Evolutionary conservation across 2,113 vertebrate species (phyloP).

Genomic region (Todiramphus chloris): DNA sequence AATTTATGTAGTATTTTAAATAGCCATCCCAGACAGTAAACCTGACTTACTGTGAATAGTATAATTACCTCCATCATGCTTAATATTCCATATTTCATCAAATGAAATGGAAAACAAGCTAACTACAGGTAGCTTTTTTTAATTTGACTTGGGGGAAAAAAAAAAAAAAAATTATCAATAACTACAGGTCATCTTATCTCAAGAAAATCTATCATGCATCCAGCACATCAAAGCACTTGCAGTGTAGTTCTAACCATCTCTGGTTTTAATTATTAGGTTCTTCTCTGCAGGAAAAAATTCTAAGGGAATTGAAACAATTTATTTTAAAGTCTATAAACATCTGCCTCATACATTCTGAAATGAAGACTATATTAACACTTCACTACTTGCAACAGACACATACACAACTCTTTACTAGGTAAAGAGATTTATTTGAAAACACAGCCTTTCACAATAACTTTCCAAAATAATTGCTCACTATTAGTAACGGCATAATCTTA

Average conservation of each 20-base stretch:
- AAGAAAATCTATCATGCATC: constrained; percentile 51
- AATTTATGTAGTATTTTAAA: constrained; percentile 53
- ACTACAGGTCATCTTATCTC: constrained; percentile 51
- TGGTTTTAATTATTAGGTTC: constrained; percentile 64
- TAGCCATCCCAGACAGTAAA: constrained; percentile 48
- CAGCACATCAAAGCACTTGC: constrained; percentile 58
- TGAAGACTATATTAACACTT: not conserved
- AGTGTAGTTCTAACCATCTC: constrained; percentile 16
- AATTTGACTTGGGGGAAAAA: constrained; percentile 18
- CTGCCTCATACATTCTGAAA: not conserved
- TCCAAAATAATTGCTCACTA: not conserved
- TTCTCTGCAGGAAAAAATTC: constrained; percentile 56
- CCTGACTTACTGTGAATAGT: constrained; percentile 43
- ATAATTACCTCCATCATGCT: constrained; percentile 55
- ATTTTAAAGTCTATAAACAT: constrained; percentile 63
- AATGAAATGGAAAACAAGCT: constrained; percentile 32
- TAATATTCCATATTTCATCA: constrained; percentile 55
- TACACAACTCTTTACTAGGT: not conserved
- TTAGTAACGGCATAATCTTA: not conserved
- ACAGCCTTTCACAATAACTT: not conserved
- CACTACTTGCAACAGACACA: not conserved
- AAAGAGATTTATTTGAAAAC: constrained; percentile 24
- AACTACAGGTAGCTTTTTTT: constrained; percentile 48
- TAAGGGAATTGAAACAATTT: constrained; percentile 57
- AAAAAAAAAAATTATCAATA: constrained; percentile 39